A percentile compares a stretch with the other conserved stretches of the same genome.
Evolutionary conservation across 2,888 invertebrate genomes (phyloP).

Genomic region (Rhingia campestris): DNA sequence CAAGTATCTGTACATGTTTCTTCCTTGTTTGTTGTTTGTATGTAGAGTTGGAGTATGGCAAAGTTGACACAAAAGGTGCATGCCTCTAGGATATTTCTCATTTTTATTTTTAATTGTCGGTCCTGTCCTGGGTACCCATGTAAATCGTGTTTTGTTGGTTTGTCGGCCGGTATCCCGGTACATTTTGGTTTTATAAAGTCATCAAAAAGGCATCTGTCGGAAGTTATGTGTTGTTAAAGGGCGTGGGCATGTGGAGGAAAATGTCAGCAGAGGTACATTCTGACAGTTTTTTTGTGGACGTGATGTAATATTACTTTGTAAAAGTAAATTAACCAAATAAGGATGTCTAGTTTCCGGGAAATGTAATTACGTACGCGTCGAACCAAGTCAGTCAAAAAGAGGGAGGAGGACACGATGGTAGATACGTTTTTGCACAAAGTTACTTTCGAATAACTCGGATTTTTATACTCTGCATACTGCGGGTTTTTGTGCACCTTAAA

Average conservation of each 20-base stretch:
- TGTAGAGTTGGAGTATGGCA: background rate
- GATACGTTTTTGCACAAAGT: no score
- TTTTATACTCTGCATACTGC: no score
- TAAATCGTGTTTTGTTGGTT: background rate
- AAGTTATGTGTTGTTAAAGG: background rate
- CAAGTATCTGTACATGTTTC: background rate
- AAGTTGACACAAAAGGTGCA: slow-evolving; percentile 27
- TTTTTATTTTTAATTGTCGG: slow-evolving; percentile 22
- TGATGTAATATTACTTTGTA: background rate
- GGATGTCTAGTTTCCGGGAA: background rate
- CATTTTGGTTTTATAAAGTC: slow-evolving; percentile 27
- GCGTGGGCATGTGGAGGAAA: background rate
- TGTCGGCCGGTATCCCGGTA: background rate
- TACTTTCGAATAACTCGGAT: no score
- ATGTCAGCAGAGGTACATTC: background rate
- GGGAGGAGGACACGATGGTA: no score
- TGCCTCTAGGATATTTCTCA: slow-evolving; percentile 26
- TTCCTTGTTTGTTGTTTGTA: background rate
- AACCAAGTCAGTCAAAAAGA: background rate
- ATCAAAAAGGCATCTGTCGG: slow-evolving; percentile 12
- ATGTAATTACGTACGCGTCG: background rate
- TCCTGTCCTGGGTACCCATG: background rate
- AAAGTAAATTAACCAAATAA: slow-evolving; percentile 3
- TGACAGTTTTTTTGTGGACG: no score
- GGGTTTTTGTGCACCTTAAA: no score